These are phyloP conservation scores for Datnioides undecimradiatus DNA, from an alignment of 2,113 vertebrate species.

Conservation along the genomic window DNA sequence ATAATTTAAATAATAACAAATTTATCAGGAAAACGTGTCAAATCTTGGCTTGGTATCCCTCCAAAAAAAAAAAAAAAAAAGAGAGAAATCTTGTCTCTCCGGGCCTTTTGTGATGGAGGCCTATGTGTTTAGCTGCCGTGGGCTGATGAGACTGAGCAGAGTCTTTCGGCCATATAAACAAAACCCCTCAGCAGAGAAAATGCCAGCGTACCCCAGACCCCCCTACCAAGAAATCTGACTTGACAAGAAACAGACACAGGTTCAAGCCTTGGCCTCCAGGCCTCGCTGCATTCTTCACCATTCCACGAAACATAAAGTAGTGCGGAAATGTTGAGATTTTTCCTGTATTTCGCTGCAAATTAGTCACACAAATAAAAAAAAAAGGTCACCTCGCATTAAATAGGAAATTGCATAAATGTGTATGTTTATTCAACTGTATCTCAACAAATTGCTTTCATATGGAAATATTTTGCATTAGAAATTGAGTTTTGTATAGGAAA, in stretches of 20 bases:
- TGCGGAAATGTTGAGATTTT: slow-evolving; percentile 57
- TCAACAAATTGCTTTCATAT: slow-evolving; percentile 26
- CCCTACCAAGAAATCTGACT: slow-evolving; percentile 74
- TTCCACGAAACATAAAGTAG: slow-evolving; percentile 46
- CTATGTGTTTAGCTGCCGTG: slow-evolving; percentile 53
- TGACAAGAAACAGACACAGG: slow-evolving; percentile 81
- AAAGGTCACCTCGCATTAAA: slow-evolving; percentile 31
- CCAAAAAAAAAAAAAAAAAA: not conserved
- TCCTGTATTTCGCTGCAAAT: slow-evolving; percentile 44
- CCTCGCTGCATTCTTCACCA: slow-evolving; percentile 66
- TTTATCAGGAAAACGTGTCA: slow-evolving; percentile 1
- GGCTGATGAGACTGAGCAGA: slow-evolving; percentile 80
- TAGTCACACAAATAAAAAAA: slow-evolving; percentile 44
- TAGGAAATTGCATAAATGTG: not conserved
- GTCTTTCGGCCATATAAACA: slow-evolving; percentile 77
- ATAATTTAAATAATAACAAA: slow-evolving; percentile 22
- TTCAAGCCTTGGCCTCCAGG: slow-evolving; percentile 76
- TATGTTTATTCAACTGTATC: slow-evolving; percentile 18
- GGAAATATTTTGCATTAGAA: slow-evolving; percentile 19
- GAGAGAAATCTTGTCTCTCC: slow-evolving; percentile 18
- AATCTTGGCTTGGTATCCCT: not conserved
- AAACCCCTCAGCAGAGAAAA: slow-evolving; percentile 72
- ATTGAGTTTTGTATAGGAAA: not conserved
- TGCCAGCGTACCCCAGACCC: slow-evolving; percentile 72
- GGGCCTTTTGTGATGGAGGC: slow-evolving; percentile 26